Percentiles rank a stretch among this genome's conserved stretches.
These are phyloP conservation scores for Blomia tropicalis DNA, from an alignment of 2,888 invertebrate genomes.

Conservation along the genomic window DNA sequence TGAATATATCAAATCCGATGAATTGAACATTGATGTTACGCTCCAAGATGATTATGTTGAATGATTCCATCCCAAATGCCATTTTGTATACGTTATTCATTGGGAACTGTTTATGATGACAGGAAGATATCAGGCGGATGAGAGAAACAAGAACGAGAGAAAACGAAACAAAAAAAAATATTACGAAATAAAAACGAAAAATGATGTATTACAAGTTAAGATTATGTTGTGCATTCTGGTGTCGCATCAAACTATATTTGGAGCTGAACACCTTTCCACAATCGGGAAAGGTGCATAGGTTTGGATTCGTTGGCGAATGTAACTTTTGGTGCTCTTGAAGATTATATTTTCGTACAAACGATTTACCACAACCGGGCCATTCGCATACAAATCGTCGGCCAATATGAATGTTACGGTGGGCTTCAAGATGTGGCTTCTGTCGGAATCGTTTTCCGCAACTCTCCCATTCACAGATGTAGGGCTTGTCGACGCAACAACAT, in stretches of 20 bases:
- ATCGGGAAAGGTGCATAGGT: conserved; percentile 21
- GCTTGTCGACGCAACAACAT: conserved; percentile 19
- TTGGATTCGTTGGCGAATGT: conserved; percentile 18
- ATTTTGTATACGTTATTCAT: too few species aligned
- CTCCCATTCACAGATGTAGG: conserved; percentile 16
- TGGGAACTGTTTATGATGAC: too few species aligned
- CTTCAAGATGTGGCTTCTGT: conserved; percentile 23
- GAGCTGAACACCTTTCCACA: conserved; percentile 23
- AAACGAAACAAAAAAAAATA: too few species aligned
- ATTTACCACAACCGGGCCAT: conserved; percentile 23
- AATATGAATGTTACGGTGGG: conserved; percentile 21
- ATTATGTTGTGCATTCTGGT: conserved; percentile 23
- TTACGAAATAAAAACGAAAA: too few species aligned
- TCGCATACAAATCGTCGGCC: conserved; percentile 18
- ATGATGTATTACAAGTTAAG: conserved; percentile 4
- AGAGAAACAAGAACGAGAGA: too few species aligned
- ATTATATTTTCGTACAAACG: conserved; percentile 24
- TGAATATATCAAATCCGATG: too few species aligned
- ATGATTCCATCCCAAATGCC: too few species aligned
- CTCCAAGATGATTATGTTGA: too few species aligned
- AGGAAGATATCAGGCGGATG: too few species aligned
- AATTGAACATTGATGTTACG: too few species aligned
- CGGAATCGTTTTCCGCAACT: conserved; percentile 23
- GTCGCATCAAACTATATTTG: conserved; percentile 21
- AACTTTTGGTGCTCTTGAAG: conserved; percentile 20